phyloP scores from a whole-genome alignment of 1,140 invertebrate genomes.

The Adelges cooleyi region DNA sequence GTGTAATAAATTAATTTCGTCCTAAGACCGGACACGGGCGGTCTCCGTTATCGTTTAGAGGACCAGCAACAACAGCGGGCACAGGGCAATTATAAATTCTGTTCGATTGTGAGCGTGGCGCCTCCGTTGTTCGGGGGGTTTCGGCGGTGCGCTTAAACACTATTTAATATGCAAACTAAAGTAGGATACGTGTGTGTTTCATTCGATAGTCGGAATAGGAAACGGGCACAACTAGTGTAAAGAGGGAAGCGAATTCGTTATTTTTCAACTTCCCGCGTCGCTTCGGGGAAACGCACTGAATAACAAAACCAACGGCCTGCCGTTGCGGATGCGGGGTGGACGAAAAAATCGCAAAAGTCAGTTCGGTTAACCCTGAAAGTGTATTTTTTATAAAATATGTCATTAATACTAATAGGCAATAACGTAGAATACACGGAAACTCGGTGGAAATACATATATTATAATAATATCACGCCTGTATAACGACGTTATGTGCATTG shows the following conservation, averaged over 20 bases:
- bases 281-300: neutral
- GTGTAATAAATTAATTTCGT: constrained; percentile 5
- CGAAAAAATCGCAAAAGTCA: no score
- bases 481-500: no score
- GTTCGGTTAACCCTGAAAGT: no score
- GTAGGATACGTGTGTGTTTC: neutral
- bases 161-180: constrained; percentile 20
- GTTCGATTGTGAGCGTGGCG: constrained; percentile 12
- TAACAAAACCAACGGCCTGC: neutral
- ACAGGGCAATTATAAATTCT: constrained; percentile 10
- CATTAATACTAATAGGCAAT: no score
- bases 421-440: no score
- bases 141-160: neutral
- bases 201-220: neutral
- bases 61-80: neutral
- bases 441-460: no score
- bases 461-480: no score
- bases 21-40: neutral
- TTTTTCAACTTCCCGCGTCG: constrained; percentile 4
- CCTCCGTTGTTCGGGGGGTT: neutral
- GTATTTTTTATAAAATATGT: no score
- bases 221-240: neutral
- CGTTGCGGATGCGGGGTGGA: no score
- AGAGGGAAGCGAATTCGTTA: neutral
- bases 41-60: neutral